Conservation (phyloP, 1,140 invertebrate species). For the Diorhabda sublineata region DNA sequence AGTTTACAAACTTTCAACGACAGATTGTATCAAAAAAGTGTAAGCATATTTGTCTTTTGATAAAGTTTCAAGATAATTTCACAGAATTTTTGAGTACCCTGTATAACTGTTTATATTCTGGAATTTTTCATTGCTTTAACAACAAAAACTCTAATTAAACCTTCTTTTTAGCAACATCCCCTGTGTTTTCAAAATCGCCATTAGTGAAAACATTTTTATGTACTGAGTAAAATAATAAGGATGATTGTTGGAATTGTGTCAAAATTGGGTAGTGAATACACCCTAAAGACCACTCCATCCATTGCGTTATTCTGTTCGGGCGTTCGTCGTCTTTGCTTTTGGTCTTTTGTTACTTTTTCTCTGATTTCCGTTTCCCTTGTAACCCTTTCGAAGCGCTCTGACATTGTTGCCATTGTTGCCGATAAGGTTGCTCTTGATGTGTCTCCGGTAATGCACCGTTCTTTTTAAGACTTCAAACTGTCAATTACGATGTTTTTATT, state of each 20-base stretch:
- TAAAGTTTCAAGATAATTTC: no score
- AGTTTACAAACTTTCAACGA: no score
- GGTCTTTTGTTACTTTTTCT: slow-evolving; percentile 32
- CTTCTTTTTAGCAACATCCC: neutral
- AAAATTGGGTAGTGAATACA: slow-evolving; percentile 30
- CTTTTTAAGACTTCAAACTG: neutral
- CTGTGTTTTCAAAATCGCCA: neutral
- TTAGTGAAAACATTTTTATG: slow-evolving; percentile 11
- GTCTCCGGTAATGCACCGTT: slow-evolving; percentile 15
- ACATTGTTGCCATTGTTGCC: slow-evolving; percentile 16
- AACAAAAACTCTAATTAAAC: no score
- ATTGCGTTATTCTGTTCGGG: slow-evolving; percentile 30
- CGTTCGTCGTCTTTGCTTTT: slow-evolving; percentile 20
- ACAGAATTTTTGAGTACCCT: no score
- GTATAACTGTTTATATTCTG: no score
- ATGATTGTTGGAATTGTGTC: slow-evolving; percentile 30
- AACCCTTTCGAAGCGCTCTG: slow-evolving; percentile 29
- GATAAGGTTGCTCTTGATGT: slow-evolving; percentile 17
- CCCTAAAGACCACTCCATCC: slow-evolving; percentile 32
- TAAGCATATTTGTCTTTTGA: no score
- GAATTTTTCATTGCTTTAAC: no score
- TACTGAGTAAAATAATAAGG: slow-evolving; percentile 25
- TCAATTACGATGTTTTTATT: neutral
- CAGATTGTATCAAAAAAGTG: no score
- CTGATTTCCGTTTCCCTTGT: slow-evolving; percentile 35